Conservation (phyloP, 2,888 invertebrate genomes). For the Drosophila infuscata region DNA sequence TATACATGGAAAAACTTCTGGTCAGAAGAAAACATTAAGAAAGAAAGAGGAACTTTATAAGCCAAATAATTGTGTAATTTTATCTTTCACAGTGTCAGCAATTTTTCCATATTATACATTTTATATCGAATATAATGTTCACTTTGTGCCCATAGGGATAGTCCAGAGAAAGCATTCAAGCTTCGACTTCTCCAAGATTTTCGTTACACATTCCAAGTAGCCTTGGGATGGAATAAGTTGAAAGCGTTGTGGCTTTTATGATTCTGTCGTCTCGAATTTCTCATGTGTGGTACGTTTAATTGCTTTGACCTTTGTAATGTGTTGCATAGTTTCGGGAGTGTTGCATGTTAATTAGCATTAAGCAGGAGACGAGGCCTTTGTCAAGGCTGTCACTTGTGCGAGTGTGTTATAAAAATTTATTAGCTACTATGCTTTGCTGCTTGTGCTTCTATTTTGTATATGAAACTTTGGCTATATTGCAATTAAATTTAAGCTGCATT, state of each 20-base stretch:
- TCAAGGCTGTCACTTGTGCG: slow-evolving; percentile 51
- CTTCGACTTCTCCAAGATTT: slow-evolving; percentile 18
- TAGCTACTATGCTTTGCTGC: slow-evolving; percentile 27
- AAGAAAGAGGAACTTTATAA: neutral
- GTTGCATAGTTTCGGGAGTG: slow-evolving; percentile 63
- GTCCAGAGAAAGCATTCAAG: slow-evolving; percentile 9
- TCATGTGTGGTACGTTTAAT: slow-evolving; percentile 75
- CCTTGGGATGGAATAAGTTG: slow-evolving; percentile 53
- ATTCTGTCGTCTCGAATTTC: slow-evolving; percentile 42
- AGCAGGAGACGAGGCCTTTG: slow-evolving; percentile 51
- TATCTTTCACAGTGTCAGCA: neutral
- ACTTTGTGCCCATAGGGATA: neutral
- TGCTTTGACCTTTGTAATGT: slow-evolving; percentile 83
- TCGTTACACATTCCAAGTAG: slow-evolving; percentile 1
- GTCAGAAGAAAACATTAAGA: neutral
- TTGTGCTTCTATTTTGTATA: slow-evolving; percentile 32
- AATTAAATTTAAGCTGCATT: slow-evolving; percentile 83
- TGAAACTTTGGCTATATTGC: slow-evolving; percentile 75
- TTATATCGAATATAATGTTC: neutral
- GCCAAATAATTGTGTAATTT: neutral
- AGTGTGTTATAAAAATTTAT: slow-evolving; percentile 76
- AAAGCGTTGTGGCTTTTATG: slow-evolving; percentile 70
- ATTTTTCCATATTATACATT: neutral
- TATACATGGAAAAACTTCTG: neutral
- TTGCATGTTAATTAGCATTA: slow-evolving; percentile 80